Evolutionary conservation across 35 echinoderm and acorn worm genomes (phyloP).

Genomic region (Nesometra sesokonis): DNA sequence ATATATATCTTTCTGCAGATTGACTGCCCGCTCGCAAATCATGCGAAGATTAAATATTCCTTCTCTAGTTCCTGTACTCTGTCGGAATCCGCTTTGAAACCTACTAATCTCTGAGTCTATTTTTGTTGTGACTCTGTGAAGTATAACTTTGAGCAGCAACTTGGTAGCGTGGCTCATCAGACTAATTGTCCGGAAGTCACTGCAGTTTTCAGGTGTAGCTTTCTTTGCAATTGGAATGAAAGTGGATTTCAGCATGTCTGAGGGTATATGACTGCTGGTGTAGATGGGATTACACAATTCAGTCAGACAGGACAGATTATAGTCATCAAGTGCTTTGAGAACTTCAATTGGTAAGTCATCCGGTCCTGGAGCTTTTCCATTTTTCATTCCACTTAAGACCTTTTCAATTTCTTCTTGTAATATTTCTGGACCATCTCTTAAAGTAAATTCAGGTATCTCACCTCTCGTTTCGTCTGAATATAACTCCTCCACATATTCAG

Average conservation of each 20-base stretch:
- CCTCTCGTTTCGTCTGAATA: not conserved
- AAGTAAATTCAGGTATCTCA: not conserved
- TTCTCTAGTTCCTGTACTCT: too few species aligned
- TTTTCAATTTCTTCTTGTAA: not conserved
- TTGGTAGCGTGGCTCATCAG: conserved; percentile 12
- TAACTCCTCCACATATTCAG: not conserved
- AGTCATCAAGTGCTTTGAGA: not conserved
- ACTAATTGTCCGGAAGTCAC: conserved; percentile 18
- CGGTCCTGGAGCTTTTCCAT: not conserved
- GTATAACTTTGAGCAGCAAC: too few species aligned
- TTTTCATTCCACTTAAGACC: not conserved
- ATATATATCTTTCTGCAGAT: not conserved
- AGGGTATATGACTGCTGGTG: too few species aligned
- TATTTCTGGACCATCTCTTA: not conserved
- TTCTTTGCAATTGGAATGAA: conserved; percentile 28
- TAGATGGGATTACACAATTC: too few species aligned
- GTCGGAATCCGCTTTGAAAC: conserved; percentile 22
- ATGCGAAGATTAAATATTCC: conserved; percentile 4
- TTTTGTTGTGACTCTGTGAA: not conserved
- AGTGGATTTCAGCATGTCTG: too few species aligned
- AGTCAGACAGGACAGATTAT: too few species aligned
- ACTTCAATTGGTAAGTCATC: not conserved
- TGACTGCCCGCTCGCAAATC: too few species aligned
- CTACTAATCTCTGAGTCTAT: conserved; percentile 16
- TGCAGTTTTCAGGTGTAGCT: conserved; percentile 3